Conservation (phyloP, 2,113 vertebrate species). For the Ctenomys sociabilis region DNA sequence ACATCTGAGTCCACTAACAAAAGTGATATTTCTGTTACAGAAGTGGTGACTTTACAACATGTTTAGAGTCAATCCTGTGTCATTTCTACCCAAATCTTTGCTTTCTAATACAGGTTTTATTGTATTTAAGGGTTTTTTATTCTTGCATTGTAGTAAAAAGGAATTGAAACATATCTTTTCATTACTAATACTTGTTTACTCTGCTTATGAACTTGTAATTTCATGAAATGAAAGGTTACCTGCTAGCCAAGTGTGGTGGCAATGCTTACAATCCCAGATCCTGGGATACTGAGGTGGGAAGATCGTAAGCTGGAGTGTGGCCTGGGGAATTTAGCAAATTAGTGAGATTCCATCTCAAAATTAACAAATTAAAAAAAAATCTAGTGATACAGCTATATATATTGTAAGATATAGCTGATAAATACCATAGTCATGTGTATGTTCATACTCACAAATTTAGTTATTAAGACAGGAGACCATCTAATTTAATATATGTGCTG, state of each 20-base stretch:
- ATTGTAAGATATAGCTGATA: background rate
- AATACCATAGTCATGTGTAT: background rate
- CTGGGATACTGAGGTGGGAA: background rate
- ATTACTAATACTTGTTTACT: slow-evolving; percentile 57
- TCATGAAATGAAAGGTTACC: background rate
- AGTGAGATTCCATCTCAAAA: background rate
- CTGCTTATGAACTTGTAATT: slow-evolving; percentile 47
- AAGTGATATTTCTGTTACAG: background rate
- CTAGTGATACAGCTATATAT: background rate
- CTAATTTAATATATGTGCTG: no score
- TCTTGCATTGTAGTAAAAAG: slow-evolving; percentile 66
- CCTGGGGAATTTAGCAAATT: background rate
- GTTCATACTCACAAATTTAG: background rate
- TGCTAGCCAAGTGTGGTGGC: background rate
- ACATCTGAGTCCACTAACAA: slow-evolving; percentile 44
- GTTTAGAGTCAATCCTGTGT: background rate
- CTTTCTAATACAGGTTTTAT: slow-evolving; percentile 65
- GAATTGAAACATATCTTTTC: slow-evolving; percentile 69
- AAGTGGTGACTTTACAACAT: background rate
- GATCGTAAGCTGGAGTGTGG: background rate
- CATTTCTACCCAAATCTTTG: slow-evolving; percentile 54
- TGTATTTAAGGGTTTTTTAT: slow-evolving; percentile 43
- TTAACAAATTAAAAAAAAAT: background rate
- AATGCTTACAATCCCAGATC: background rate
- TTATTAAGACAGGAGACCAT: slow-evolving; percentile 62